Base-by-base conservation (phyloP, 2,113 vertebrate genomes). In the Puma concolor region DNA sequence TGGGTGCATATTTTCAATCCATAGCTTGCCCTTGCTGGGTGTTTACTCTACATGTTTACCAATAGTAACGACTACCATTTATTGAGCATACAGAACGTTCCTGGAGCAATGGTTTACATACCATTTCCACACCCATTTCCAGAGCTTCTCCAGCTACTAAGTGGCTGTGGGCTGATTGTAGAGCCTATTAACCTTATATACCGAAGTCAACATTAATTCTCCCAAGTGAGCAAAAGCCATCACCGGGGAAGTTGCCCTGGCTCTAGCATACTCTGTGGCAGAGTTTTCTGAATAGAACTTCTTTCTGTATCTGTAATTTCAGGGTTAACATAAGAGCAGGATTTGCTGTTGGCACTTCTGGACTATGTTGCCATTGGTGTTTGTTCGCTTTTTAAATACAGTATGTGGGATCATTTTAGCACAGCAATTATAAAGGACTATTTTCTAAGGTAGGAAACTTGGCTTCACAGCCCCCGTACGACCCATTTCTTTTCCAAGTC, bases 381-480 rank as follows among this genome's bases (percentile, higher is more conserved):
- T 54, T 31, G 67, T n/a, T 72, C 69, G 57, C 50, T 92, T 93
- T 92, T 63, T 41, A 76, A 80, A 57, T 81, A 67, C 79, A 79
- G 74, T n/a, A 16, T 38, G 9, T 64, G 33, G 27, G 57, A 69
- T 36, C 33, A 19, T 66, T 89, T 94, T 52, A 82, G 44, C 50
- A 72, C 88, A 88, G 77, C 38, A 84, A 3, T 52, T 44, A 60
- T 31, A 71, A 57, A 86, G 74, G 41, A 57, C 88, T 88, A 25
- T 95, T 91, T 98, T 86, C 92, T 77, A 41, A 76, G 48, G 76
- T 27, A 71, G 60, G 52, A 86, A 64, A 66, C 7, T 66, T 76
- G 54, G 33, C 38, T 87, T 64, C 16, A 27, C 16, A 57, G 31
- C 25, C 50, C n/a, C 27, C 5, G 74, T 74, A 90, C 19, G 9